phyloP scores from a whole-genome alignment of 2,888 invertebrate genomes.

The Drosophila emarginata region DNA sequence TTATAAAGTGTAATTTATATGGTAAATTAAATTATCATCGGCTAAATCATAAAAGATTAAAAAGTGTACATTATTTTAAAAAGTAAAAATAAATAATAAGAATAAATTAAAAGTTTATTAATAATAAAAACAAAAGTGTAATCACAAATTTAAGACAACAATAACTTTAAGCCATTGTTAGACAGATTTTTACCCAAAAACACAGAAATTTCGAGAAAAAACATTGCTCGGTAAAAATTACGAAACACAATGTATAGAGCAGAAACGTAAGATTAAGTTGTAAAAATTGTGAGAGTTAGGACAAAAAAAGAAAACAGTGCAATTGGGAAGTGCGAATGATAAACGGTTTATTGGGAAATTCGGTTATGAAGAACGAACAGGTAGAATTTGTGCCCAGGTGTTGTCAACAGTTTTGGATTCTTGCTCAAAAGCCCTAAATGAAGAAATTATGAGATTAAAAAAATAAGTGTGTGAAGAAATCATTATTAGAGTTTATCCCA shows the following conservation, averaged over 20 bases:
- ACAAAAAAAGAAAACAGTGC: constrained; percentile 32
- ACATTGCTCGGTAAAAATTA: constrained; percentile 37
- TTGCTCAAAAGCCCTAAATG: constrained; percentile 63
- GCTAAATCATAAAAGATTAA: constrained; percentile 37
- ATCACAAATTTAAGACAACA: constrained; percentile 69
- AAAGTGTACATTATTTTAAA: neutral
- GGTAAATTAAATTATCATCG: constrained; percentile 33
- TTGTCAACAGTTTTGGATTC: constrained; percentile 26
- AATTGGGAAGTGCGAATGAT: neutral
- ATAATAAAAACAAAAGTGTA: constrained; percentile 40
- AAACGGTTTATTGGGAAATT: neutral
- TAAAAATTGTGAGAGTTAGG: constrained; percentile 29
- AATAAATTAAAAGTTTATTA: constrained; percentile 53
- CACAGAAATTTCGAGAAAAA: constrained; percentile 30
- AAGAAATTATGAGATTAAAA: neutral
- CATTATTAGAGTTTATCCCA: constrained; percentile 64
- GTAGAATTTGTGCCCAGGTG: neutral
- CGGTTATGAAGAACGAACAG: too few species aligned
- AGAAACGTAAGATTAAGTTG: constrained; percentile 20
- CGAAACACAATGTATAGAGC: constrained; percentile 55
- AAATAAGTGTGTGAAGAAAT: constrained; percentile 23
- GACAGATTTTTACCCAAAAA: constrained; percentile 34
- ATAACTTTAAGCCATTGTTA: constrained; percentile 66
- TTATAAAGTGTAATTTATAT: constrained; percentile 35
- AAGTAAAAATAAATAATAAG: constrained; percentile 9